A percentile compares a stretch with the other conserved stretches of the same genome.
These are phyloP conservation scores for Euschistus heros DNA, from an alignment of 1,140 invertebrate genomes.

Conservation along the genomic window DNA sequence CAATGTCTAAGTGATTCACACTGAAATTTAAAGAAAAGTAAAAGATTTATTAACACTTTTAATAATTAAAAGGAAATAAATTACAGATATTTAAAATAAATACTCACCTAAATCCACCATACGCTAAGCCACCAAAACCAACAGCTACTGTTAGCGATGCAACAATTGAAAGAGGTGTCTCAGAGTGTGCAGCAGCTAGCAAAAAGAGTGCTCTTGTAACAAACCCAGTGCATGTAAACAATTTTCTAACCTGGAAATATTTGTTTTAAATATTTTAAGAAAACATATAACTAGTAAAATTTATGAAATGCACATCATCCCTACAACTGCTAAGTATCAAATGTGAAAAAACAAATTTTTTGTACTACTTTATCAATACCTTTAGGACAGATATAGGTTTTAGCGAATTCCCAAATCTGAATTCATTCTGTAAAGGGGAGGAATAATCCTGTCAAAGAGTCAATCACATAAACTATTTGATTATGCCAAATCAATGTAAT, in stretches of 20 bases:
- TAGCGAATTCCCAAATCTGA: no score
- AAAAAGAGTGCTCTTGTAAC: constrained; percentile 73
- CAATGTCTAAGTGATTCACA: constrained; percentile 79
- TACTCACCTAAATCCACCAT: constrained; percentile 67
- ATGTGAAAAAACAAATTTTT: no score
- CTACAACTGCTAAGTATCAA: no score
- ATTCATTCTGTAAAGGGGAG: no score
- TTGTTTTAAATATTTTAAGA: neutral
- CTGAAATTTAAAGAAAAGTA: constrained; percentile 38
- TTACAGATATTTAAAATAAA: neutral
- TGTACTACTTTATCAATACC: no score
- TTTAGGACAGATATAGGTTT: no score
- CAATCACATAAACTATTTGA: no score
- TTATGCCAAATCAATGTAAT: no score
- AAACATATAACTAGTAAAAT: no score
- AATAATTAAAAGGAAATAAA: neutral
- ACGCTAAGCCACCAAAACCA: constrained; percentile 79
- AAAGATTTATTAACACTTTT: neutral
- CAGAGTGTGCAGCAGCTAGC: constrained; percentile 58
- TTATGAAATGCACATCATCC: no score
- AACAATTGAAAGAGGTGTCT: constrained; percentile 51
- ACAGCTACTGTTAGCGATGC: constrained; percentile 72
- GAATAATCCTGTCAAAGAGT: no score
- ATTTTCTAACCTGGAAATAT: constrained; percentile 46
- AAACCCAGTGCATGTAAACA: constrained; percentile 69